phyloP scores from a whole-genome alignment of 2,797 vertebrate species.

The Acanthopagrus latus region DNA sequence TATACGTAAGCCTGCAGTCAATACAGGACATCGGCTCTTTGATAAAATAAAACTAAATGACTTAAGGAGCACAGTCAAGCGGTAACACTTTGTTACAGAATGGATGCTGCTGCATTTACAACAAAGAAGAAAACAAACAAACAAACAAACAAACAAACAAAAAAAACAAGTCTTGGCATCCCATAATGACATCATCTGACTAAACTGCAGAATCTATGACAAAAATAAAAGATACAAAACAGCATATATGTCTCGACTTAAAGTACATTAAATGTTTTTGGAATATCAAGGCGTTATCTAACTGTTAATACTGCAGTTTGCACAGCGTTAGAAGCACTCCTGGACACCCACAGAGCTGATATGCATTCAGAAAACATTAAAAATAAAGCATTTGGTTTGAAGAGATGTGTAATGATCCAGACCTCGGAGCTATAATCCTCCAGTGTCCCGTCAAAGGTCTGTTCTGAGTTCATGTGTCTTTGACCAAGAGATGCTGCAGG shows the following conservation, averaged over 20 bases:
- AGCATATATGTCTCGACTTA: slow-evolving; percentile 68
- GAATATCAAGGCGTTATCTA: slow-evolving; percentile 75
- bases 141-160: neutral
- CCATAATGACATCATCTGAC: slow-evolving; percentile 57
- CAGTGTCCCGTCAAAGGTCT: slow-evolving; percentile 7
- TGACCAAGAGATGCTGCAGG: slow-evolving; percentile 33
- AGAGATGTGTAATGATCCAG: slow-evolving; percentile 41
- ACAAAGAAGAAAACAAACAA: slow-evolving; percentile 41
- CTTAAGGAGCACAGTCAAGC: slow-evolving; percentile 81
- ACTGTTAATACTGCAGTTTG: slow-evolving; percentile 77
- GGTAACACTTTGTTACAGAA: slow-evolving; percentile 76
- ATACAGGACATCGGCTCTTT: slow-evolving; percentile 91
- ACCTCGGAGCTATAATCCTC: slow-evolving; percentile 24
- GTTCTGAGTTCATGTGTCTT: slow-evolving; percentile 6
- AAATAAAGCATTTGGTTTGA: slow-evolving; percentile 72
- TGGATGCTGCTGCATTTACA: slow-evolving; percentile 68
- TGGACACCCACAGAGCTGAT: slow-evolving; percentile 50
- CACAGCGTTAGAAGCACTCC: slow-evolving; percentile 54
- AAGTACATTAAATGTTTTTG: slow-evolving; percentile 75
- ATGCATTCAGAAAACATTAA: slow-evolving; percentile 43
- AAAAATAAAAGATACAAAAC: slow-evolving; percentile 69
- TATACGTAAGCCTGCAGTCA: slow-evolving; percentile 93
- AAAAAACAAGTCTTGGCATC: slow-evolving; percentile 57
- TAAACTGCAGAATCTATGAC: slow-evolving; percentile 68
- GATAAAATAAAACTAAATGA: slow-evolving; percentile 80